Evolutionary conservation across 2,113 vertebrate genomes (phyloP), one percentile per base, ranked within the genome.

Genomic region (Orientallactaga bullata): DNA sequence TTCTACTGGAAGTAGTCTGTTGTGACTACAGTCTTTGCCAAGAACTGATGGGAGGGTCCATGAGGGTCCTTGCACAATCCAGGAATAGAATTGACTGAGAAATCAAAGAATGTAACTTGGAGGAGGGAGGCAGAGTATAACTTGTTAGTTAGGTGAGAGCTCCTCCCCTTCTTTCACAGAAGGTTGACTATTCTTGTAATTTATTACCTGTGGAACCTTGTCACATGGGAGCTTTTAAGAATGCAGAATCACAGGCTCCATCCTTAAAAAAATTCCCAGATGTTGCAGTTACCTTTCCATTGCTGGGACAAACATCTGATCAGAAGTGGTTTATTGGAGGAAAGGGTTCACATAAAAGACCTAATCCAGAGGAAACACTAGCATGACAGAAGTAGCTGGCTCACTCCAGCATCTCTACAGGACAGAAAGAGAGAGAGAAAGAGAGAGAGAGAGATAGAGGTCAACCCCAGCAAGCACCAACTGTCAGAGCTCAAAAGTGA

Each of bases 211-310:
- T 88, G 66, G 63, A 91, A 81, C 85, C 26, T 5, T 72, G 80
- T 89, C 76, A 74, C 80, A 63, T n/a, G 66, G 86, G 76, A 86
- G 39, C 71, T 90, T 94, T 90, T 92, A 78, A 95, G 93, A 91
- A 96, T 85, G 84, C 91, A 94, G 55, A 95, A 91, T 95, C 91
- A 91, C 72, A 95, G 83, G 91, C 78, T 89, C 84, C 47, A 37
- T 51, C 35, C 91, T 94, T 79, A 94, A 88, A 65, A 88, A 94
- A 66, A 86, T 80, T 74, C 81, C 88, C 18, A 37, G 92, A 47
- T 65, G 42, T 15, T 55, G 12, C 55, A 55, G 55, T 55, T 55
- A 55, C 55, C 55, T 55, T 55, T 55, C 12, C 15, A 16, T 55
- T 55, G 55, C 55, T 15, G 55, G 55, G 55, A 55, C 55, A 55